Conservation (phyloP, 2,888 invertebrate species). For the Laspeyria flexula region DNA sequence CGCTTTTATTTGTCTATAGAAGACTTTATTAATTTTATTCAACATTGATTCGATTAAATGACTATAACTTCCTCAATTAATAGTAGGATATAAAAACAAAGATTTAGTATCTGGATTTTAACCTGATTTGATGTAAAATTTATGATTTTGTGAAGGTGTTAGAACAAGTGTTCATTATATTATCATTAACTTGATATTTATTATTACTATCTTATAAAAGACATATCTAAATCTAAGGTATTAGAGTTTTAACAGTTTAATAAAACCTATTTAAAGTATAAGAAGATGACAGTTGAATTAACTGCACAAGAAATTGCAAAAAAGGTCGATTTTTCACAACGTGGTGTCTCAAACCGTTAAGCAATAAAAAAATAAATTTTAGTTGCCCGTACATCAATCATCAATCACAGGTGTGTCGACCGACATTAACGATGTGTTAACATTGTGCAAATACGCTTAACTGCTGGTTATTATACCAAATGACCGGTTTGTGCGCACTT, state of each 20-base stretch:
- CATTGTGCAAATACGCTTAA: conserved; percentile 27
- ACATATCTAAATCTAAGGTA: too few species aligned
- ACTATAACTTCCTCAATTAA: conserved; percentile 25
- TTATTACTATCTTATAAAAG: too few species aligned
- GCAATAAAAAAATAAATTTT: background rate
- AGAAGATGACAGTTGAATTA: too few species aligned
- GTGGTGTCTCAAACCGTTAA: background rate
- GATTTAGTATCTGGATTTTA: conserved; percentile 5
- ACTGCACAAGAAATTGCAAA: too few species aligned
- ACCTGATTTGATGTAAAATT: background rate
- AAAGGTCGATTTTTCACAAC: background rate
- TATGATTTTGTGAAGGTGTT: background rate
- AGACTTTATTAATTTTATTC: conserved; percentile 7
- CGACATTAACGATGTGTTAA: conserved; percentile 38
- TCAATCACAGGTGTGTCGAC: conserved; percentile 18
- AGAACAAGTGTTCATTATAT: conserved; percentile 1
- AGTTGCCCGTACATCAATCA: too few species aligned
- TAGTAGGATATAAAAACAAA: conserved; percentile 3
- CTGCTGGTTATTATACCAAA: conserved; percentile 16
- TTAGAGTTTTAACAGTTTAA: too few species aligned
- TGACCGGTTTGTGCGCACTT: conserved; percentile 18
- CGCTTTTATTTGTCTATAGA: conserved; percentile 9
- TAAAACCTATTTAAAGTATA: too few species aligned
- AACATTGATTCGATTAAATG: conserved; percentile 11
- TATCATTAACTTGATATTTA: conserved; percentile 1